phyloP scores from a whole-genome alignment of 2,797 vertebrate species.

The Brachymystax lenok region DNA sequence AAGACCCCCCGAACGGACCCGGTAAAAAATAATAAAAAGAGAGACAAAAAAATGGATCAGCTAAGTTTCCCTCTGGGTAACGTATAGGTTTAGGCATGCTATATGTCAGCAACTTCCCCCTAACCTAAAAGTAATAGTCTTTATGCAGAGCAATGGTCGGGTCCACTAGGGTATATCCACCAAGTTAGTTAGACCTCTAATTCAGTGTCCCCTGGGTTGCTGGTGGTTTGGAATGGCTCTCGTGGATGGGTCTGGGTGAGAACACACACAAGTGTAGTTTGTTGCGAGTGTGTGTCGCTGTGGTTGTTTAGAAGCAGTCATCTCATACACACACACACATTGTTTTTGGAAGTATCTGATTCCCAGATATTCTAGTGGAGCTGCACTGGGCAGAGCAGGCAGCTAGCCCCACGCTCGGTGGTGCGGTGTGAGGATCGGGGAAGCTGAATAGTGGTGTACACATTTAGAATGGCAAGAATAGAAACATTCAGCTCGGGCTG shows the following conservation, averaged over 20 bases:
- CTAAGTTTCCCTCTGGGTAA: too few species aligned
- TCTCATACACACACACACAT: neutral
- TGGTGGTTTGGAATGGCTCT: constrained; percentile 19
- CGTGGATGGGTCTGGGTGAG: neutral
- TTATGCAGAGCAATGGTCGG: too few species aligned
- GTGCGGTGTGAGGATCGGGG: constrained; percentile 66
- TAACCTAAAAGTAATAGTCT: too few species aligned
- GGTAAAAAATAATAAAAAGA: too few species aligned
- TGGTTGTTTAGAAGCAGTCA: too few species aligned
- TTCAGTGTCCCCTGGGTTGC: neutral
- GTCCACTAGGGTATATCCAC: too few species aligned
- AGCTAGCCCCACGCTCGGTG: constrained; percentile 49
- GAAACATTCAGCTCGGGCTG: constrained; percentile 64
- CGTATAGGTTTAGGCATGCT: too few species aligned
- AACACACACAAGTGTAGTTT: too few species aligned
- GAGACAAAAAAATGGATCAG: too few species aligned
- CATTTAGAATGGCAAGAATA: constrained; percentile 81
- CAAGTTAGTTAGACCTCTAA: neutral
- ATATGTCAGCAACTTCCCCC: too few species aligned
- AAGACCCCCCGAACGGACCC: too few species aligned
- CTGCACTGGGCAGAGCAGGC: neutral
- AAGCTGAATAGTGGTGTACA: constrained; percentile 78
- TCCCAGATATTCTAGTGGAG: constrained; percentile 23
- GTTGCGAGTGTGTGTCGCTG: too few species aligned
- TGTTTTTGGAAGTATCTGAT: constrained; percentile 69